phyloP scores from a whole-genome alignment of 2,888 invertebrate species.

The Thalpophila matura region DNA sequence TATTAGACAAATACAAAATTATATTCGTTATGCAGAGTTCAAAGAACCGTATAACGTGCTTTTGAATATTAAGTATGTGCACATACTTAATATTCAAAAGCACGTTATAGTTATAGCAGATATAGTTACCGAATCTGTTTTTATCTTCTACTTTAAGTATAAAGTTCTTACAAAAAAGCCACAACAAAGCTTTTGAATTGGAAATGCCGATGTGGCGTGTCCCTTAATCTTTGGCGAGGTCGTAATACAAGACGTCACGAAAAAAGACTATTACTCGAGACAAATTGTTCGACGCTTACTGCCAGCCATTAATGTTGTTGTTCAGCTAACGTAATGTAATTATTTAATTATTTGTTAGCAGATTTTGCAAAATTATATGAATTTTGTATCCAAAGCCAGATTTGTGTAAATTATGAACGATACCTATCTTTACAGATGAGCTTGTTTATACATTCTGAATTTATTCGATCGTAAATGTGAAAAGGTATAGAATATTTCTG shows the following conservation, averaged over 20 bases:
- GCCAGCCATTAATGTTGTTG: constrained; percentile 76
- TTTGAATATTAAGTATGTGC: background rate
- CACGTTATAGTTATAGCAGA: background rate
- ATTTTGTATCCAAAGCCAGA: constrained; percentile 3
- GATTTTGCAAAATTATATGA: constrained; percentile 20
- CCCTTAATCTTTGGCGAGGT: constrained; percentile 69
- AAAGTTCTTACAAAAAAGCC: constrained; percentile 47
- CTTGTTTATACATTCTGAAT: background rate
- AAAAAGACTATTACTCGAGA: constrained; percentile 76
- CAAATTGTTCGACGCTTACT: constrained; percentile 68
- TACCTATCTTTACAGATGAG: background rate
- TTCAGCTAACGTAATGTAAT: constrained; percentile 49
- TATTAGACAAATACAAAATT: constrained; percentile 2
- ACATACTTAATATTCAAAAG: background rate
- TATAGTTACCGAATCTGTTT: constrained; percentile 1
- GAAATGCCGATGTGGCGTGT: constrained; percentile 74
- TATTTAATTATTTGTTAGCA: constrained; percentile 26
- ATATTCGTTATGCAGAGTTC: background rate
- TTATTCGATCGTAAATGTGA: background rate
- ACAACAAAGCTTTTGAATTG: constrained; percentile 66
- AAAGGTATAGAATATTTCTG: constrained; percentile 8
- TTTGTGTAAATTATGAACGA: background rate
- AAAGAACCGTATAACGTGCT: too few relatives aligned
- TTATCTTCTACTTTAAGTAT: constrained; percentile 8
- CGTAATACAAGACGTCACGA: constrained; percentile 78